Evolutionary conservation across 2,888 invertebrate species (phyloP).

Genomic region (Apamea sordens): DNA sequence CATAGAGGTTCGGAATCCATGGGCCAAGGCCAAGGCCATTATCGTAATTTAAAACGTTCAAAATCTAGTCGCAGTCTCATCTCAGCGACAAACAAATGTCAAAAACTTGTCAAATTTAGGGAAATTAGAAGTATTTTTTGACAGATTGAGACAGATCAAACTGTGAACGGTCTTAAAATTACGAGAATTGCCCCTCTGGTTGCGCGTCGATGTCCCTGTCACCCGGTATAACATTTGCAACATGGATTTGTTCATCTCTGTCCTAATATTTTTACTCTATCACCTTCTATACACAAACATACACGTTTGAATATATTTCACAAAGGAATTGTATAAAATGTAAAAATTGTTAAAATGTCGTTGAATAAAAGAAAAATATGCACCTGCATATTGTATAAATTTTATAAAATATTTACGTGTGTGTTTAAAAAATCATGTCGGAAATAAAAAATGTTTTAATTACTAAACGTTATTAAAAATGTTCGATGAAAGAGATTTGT

Average conservation of each 20-base stretch:
- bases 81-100: too few relatives aligned
- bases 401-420: slow-evolving; percentile 50
- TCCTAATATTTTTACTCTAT: background rate
- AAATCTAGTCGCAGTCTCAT: too few relatives aligned
- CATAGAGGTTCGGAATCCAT: too few relatives aligned
- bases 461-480: background rate
- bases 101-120: too few relatives aligned
- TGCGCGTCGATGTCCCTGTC: background rate
- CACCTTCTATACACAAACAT: slow-evolving; percentile 29
- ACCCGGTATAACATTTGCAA: background rate
- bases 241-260: slow-evolving; percentile 7
- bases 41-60: too few relatives aligned
- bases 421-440: slow-evolving; percentile 34
- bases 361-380: slow-evolving; percentile 30
- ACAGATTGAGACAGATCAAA: too few relatives aligned
- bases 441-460: background rate
- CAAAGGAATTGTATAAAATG: slow-evolving; percentile 46
- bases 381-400: slow-evolving; percentile 41
- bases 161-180: too few relatives aligned
- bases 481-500: background rate
- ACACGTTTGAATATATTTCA: slow-evolving; percentile 28
- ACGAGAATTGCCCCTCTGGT: too few relatives aligned
- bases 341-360: slow-evolving; percentile 48
- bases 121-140: too few relatives aligned
- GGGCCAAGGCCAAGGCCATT: too few relatives aligned